Base-by-base conservation (phyloP, 2,888 invertebrate genomes). In the Esperia sulphurella region DNA sequence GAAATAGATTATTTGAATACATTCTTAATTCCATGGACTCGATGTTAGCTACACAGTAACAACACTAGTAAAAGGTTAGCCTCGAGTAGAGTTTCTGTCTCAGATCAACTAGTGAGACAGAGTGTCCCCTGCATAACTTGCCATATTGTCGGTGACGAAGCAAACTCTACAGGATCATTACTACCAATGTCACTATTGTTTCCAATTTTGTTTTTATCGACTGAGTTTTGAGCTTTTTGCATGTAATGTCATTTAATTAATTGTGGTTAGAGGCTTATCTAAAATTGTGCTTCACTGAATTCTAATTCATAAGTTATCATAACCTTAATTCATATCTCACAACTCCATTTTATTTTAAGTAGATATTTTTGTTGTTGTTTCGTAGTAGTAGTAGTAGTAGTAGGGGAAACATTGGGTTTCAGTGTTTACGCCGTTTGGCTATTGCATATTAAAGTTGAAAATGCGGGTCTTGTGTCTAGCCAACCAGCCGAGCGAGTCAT, bases 91-190 rank as follows among this genome's bases (percentile, higher is more conserved):
- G 14, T 14, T 2, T 28, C 43, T 14, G 14, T 29, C 29, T 37
- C 39, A 45, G 28, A 47, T 10, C 14, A 21, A 28, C 30, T 49
- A 43, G 44, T 43, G 43, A 54, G 44, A 52, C 52, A 49, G 43
- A 45, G 41, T 46, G 51, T 54, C 54, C 54, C 53, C 53, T 49
- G 51, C 58, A 56, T 67, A 61, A 65, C 72, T 72, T 69, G 67
- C 72, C 72, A 73, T 84, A 83, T 84, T 84, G 83, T 83, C 83
- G 78, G 75, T 79, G 75, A 74, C 55, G 61, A 75, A 73, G 73
- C 59, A 56, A 59, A 39, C 28, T 30, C 14, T 41, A 53, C 59
- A 21, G 3, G 21, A 21, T 21, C 21, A 62, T 59, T 54, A 41
- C 14, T 14, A n/a, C 13, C 38, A 10, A 13, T 13, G 40, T 41